Evolutionary conservation across 2,888 invertebrate species (phyloP).

Genomic region (Lasioglossum oenotherae): DNA sequence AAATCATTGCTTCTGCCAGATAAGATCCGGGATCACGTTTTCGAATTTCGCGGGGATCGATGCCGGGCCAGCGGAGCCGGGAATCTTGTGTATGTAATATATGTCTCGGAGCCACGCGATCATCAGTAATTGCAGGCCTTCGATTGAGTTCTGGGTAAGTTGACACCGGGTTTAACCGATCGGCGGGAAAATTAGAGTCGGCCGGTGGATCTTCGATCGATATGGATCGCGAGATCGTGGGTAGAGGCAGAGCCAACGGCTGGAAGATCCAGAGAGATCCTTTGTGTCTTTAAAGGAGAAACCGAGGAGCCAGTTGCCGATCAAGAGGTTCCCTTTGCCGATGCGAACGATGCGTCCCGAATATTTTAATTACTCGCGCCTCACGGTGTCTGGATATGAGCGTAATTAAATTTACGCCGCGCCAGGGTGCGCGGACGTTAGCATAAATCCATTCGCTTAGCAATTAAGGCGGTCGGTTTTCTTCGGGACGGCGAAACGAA

Average conservation of each 20-base stretch:
- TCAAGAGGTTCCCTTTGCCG: background rate
- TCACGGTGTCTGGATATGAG: conserved; percentile 52
- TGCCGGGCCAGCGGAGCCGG: background rate
- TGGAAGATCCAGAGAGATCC: background rate
- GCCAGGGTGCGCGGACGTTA: conserved; percentile 54
- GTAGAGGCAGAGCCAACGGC: background rate
- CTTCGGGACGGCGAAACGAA: conserved; percentile 56
- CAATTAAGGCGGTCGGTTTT: conserved; percentile 64
- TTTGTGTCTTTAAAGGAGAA: too few species aligned
- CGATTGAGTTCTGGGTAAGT: conserved; percentile 39
- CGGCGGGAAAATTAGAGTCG: conserved; percentile 4
- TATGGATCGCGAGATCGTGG: conserved; percentile 4
- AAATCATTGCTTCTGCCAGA: conserved; percentile 62
- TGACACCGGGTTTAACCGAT: conserved; percentile 12
- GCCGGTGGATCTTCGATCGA: background rate
- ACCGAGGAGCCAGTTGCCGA: background rate
- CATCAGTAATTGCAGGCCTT: conserved; percentile 42
- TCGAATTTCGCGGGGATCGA: conserved; percentile 57
- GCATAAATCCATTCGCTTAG: conserved; percentile 66
- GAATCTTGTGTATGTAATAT: background rate
- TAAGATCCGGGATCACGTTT: conserved; percentile 70
- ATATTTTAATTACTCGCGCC: conserved; percentile 60
- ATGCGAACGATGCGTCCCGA: conserved; percentile 29
- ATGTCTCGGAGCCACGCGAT: conserved; percentile 16
- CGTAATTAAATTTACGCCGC: conserved; percentile 66